Evolutionary conservation across 2,113 vertebrate species (phyloP), one percentile per base, ranked within the genome.

Genomic region (Centrocercus urophasianus): DNA sequence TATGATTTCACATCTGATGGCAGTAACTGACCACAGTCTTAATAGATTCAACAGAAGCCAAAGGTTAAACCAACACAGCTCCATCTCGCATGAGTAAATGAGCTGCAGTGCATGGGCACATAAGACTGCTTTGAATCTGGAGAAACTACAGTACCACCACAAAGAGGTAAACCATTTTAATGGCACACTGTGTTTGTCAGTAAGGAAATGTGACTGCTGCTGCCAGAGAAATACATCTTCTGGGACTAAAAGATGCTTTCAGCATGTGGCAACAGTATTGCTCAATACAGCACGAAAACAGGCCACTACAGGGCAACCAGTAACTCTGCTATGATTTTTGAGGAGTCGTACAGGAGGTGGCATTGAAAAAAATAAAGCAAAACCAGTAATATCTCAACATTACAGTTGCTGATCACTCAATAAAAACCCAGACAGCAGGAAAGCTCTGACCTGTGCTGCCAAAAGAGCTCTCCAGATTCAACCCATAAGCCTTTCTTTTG

Each of bases 141-240:
- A 91, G 65, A 78, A 79, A 63, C 40, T 63, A 85, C 18, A 89
- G 16, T 43, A 78, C 16, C 52, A 54, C 50, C 42, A 43, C 3
- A 40, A 90, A 79, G 57, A 92, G 7, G 54, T 63, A 94, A 94
- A 79, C 54, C 19, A 54, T 73, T 89, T 84, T 85, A 82, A 92
- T 36, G 36, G 63, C 59, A 93, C 4, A 3, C n/a, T 79, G 34
- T 36, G n/a, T 66, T 54, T 75, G 77, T 86, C 89, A 87, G 70
- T 24, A 79, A 87, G 45, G 74, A 92, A 89, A 89, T 42, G 17
- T 34, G 60, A 85, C 50, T 76, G 42, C 25, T 86, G 48, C 57
- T 89, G 66, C 74, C 77, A 61, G 16, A 79, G 17, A 79, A 67
- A 63, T 76, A 61, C n/a, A 63, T 86, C 82, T 95, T 88, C 82